Base-by-base conservation (phyloP, 2,888 invertebrate genomes). In the Caenorhabditis plicata region DNA sequence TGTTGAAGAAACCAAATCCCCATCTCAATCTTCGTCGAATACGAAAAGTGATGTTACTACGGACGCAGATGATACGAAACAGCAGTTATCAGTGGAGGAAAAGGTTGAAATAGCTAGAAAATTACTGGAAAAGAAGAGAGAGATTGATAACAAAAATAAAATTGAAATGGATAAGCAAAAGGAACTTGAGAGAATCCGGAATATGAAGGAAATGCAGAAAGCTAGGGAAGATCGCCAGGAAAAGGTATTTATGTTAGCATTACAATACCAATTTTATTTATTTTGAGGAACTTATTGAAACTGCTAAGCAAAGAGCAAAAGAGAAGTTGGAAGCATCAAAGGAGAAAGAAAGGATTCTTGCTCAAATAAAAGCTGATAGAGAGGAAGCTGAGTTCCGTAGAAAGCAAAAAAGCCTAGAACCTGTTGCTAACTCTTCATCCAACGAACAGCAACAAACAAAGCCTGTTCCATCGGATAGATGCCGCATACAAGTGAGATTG, bases 281-380 rank as follows among this genome's bases (percentile, higher is more conserved):
- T n/a, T n/a, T n/a, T n/a, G n/a, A n/a, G n/a, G n/a, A n/a, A n/a
- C n/a, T n/a, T 23, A 45, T 61, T 13, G 62, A 66, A 26, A 63
- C 71, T 1, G 71, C 71, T 5, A 65, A 61, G 8, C 45, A 57
- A 31, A 31, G 71, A 33, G 47, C 52, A 4, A 56, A 50, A 32
- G 71, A 68, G 19, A 71, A 71, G 38, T 9, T 64, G 44, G 60
- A 54, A 23, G 36, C 55, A 9, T 53, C 42, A 19, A 62, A 60
- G 23, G 71, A 68, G 36, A 64, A 58, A 38, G 57, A 71, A 42
- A 29, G 68, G 15, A 51, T 71, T 29, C 31, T 44, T 32, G 64
- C 57, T 8, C 64, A 64, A 41, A 68, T 71, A 27, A 66, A 63
- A 39, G 68, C 68, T 15, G 68, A 68, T 46, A 44, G 64, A 56